These are phyloP conservation scores for Orchesella cincta DNA, from an alignment of 1,140 invertebrate species.

Conservation along the genomic window DNA sequence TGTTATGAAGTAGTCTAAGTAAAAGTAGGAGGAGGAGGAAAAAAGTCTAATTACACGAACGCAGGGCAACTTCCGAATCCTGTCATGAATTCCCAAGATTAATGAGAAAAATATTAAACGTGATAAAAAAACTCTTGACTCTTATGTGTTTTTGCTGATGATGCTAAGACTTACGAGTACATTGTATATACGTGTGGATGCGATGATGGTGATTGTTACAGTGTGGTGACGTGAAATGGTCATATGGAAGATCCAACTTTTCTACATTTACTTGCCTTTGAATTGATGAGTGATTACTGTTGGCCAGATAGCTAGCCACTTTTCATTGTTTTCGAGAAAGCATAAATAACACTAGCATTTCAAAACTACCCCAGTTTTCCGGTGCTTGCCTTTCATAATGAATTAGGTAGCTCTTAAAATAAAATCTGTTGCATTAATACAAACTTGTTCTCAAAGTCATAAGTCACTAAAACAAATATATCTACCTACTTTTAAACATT, in stretches of 20 bases:
- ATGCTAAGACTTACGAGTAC: neutral
- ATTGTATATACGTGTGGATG: neutral
- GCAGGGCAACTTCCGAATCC: conserved; percentile 45
- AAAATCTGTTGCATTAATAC: no score
- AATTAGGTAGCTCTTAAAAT: no score
- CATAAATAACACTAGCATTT: no score
- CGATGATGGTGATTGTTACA: neutral
- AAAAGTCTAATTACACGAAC: conserved; percentile 46
- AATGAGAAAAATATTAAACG: conserved; percentile 48
- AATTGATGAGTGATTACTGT: neutral
- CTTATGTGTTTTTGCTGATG: neutral
- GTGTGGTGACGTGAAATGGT: neutral
- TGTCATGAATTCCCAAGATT: conserved; percentile 45
- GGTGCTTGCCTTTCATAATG: no score
- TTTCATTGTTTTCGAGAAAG: no score
- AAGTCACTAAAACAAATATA: no score
- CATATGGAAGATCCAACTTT: neutral
- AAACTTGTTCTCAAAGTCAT: no score
- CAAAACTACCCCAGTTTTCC: no score
- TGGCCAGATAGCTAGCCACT: neutral
- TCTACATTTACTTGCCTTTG: neutral
- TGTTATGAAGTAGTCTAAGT: neutral
- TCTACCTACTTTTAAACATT: no score
- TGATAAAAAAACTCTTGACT: conserved; percentile 40
- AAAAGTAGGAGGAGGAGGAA: conserved; percentile 29